Evolutionary conservation across 2,888 invertebrate species (phyloP), one percentile per base, ranked within the genome.

Genomic region (Dione juno): DNA sequence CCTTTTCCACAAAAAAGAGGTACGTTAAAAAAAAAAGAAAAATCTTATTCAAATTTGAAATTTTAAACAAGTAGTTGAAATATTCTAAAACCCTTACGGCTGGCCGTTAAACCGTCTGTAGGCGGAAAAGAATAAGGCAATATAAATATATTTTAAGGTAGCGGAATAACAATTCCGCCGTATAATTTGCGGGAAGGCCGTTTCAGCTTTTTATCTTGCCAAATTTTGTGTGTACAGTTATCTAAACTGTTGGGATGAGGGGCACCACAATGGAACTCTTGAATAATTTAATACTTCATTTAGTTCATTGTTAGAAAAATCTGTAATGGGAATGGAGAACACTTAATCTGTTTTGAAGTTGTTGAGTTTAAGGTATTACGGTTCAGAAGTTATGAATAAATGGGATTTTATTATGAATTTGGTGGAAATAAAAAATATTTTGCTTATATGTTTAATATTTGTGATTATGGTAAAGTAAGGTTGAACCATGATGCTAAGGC

Each of bases 211-310:
- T 92, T 91, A 90, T 91, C 92, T 88, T 86, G 77, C 80, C 77
- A 81, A 88, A 87, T 85, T 88, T 88, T 88, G 89, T 90, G 82
- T 91, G 87, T 82, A 84, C 89, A 90, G 90, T 86, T 87, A 89
- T 88, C 88, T 88, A 82, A 85, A 86, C 82, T 80, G 85, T 83
- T 81, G 82, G 84, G 78, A 81, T 78, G 81, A 81, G 85, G 84
- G 84, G 86, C 85, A 82, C 87, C 85, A 84, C 85, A 87, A 78
- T 80, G 80, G 84, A 83, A 82, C 82, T 82, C 82, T 81, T 83
- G 87, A 87, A 89, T 90, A 88, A 92, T 90, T 91, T 90, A 86
- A 85, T 82, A 87, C 87, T 88, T 89, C 89, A 89, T 91, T 92
- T 87, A 85, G 80, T 84, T 84, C 79, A 88, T 91, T 90, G 87